Evolutionary conservation across 2,797 vertebrate species (phyloP).

Genomic region (Vultur gryphus): DNA sequence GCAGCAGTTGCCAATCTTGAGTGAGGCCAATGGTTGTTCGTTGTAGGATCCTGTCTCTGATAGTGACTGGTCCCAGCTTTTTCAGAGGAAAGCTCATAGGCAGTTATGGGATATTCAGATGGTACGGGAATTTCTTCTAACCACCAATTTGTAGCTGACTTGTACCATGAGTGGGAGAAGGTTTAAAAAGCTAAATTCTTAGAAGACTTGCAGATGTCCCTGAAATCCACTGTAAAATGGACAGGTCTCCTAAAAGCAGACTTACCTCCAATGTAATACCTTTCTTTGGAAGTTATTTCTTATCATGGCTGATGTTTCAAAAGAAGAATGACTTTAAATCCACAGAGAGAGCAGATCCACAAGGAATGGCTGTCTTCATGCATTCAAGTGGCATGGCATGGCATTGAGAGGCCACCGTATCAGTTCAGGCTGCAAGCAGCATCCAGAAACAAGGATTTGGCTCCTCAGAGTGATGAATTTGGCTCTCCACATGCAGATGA

Average conservation of each 20-base stretch:
- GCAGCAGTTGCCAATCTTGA: not conserved
- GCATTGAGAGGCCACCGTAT: not conserved
- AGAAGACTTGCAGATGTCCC: not conserved
- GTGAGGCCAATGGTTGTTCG: fast-evolving
- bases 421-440: not conserved
- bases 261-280: not conserved
- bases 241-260: not conserved
- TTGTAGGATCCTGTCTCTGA: not conserved
- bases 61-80: not conserved
- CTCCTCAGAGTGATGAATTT: not conserved
- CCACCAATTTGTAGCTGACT: not conserved
- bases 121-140: not conserved
- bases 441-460: not conserved
- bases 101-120: not conserved
- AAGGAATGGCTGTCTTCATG: not conserved
- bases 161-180: not conserved
- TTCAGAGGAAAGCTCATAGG: not conserved
- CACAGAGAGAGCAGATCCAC: not conserved
- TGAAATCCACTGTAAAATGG: not conserved
- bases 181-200: not conserved
- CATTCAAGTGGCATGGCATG: not conserved
- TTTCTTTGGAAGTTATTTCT: not conserved
- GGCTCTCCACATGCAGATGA: fast-evolving
- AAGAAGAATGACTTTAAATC: not conserved
- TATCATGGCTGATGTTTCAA: not conserved